These are phyloP conservation scores for Peromyscus leucopus DNA, from an alignment of 2,113 vertebrate genomes.

Conservation along the genomic window DNA sequence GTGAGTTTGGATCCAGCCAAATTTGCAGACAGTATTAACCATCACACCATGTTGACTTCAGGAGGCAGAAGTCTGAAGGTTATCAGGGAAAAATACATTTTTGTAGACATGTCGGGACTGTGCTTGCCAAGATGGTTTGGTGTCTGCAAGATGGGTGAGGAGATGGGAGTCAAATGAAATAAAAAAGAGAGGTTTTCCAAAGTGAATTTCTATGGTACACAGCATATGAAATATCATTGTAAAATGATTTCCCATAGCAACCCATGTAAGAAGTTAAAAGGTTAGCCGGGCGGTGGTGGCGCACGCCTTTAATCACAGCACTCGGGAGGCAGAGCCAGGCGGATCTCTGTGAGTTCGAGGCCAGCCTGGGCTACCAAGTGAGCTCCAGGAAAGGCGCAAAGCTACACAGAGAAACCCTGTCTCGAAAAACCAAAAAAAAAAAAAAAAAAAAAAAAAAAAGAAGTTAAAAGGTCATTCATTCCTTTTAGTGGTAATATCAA, in stretches of 20 bases:
- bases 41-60: neutral
- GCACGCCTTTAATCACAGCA: too few species aligned
- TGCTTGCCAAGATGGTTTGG: neutral
- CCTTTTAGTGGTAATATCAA: neutral
- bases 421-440: too few species aligned
- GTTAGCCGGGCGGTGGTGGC: too few species aligned
- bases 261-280: neutral
- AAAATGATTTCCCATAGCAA: neutral
- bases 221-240: neutral
- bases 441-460: too few species aligned
- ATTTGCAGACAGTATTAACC: neutral
- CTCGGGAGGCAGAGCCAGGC: too few species aligned
- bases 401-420: too few species aligned
- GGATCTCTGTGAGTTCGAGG: too few species aligned
- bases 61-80: neutral
- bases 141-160: neutral
- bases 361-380: too few species aligned
- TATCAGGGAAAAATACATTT: neutral
- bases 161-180: neutral
- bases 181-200: neutral
- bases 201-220: neutral
- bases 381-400: too few species aligned
- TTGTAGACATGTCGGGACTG: neutral
- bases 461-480: neutral
- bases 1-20: neutral